Conservation (phyloP, 2,888 invertebrate genomes). For the Meiosimyza decipiens region DNA sequence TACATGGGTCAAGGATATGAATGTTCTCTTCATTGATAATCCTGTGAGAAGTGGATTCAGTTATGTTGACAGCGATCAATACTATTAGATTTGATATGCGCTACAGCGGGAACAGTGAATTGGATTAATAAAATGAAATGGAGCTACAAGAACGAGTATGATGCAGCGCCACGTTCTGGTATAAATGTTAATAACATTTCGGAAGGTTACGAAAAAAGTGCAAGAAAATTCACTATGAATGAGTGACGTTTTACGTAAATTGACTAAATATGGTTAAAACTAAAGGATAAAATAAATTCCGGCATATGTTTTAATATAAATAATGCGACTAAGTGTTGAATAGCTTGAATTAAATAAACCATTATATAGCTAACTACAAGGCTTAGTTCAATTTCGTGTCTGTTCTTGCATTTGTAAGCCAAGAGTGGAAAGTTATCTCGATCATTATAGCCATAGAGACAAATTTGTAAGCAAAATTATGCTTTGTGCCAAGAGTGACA, state of each 20-base stretch:
- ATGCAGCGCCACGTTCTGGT: constrained; percentile 69
- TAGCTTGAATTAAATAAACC: no score
- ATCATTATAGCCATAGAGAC: no score
- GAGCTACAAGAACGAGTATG: constrained; percentile 72
- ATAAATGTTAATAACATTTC: constrained; percentile 73
- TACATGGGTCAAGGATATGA: constrained; percentile 84
- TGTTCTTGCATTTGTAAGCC: no score
- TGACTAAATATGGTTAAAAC: constrained; percentile 55
- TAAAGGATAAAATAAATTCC: no score
- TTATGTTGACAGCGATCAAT: constrained; percentile 73
- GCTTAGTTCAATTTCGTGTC: no score
- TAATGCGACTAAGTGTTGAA: no score
- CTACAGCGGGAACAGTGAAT: constrained; percentile 78
- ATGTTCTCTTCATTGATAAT: constrained; percentile 88
- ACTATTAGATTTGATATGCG: constrained; percentile 79
- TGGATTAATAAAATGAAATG: constrained; percentile 82
- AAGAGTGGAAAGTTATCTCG: no score
- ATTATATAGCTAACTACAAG: no score
- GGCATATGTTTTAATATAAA: no score
- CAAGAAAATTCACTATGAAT: constrained; percentile 68
- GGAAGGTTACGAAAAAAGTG: constrained; percentile 79
- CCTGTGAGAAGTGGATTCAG: constrained; percentile 92
- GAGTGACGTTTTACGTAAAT: constrained; percentile 71
- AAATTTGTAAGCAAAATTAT: no score
- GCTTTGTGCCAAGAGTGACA: no score